Conservation (phyloP, 2,888 invertebrate genomes). For the Altica lythri region DNA sequence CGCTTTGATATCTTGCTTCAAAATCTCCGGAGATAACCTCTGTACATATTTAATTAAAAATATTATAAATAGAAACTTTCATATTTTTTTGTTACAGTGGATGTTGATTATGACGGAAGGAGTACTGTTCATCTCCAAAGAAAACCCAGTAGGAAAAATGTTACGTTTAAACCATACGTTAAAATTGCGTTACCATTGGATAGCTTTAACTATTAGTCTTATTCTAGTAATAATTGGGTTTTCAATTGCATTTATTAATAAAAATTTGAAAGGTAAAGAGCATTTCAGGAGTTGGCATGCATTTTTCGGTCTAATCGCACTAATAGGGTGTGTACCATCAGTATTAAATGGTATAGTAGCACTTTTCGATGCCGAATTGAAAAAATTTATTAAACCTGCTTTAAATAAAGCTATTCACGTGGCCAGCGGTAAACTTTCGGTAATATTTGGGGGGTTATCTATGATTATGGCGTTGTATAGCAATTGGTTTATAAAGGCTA, state of each 20-base stretch:
- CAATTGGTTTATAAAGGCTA: slow-evolving; percentile 43
- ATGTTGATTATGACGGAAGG: slow-evolving; percentile 52
- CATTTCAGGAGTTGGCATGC: slow-evolving; percentile 54
- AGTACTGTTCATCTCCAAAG: slow-evolving; percentile 47
- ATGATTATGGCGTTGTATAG: slow-evolving; percentile 44
- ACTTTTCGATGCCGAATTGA: slow-evolving; percentile 47
- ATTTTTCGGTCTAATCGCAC: slow-evolving; percentile 48
- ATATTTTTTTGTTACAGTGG: slow-evolving; percentile 49
- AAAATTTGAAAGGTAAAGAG: slow-evolving; percentile 45
- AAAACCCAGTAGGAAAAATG: slow-evolving; percentile 46
- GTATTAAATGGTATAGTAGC: slow-evolving; percentile 48
- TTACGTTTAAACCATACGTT: slow-evolving; percentile 38
- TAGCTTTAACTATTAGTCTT: slow-evolving; percentile 44
- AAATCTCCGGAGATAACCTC: background rate
- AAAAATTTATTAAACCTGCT: slow-evolving; percentile 38
- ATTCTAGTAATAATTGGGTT: slow-evolving; percentile 45
- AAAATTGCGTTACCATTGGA: slow-evolving; percentile 50
- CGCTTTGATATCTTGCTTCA: background rate
- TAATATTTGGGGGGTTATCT: slow-evolving; percentile 43
- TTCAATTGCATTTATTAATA: slow-evolving; percentile 46
- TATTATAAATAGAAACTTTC: background rate
- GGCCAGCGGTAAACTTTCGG: slow-evolving; percentile 39
- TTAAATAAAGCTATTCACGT: slow-evolving; percentile 44
- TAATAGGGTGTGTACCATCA: slow-evolving; percentile 44
- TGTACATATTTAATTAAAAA: background rate